Evolutionary conservation across 2,888 invertebrate genomes (phyloP).

Genomic region (Cosmorhoe ocellata): DNA sequence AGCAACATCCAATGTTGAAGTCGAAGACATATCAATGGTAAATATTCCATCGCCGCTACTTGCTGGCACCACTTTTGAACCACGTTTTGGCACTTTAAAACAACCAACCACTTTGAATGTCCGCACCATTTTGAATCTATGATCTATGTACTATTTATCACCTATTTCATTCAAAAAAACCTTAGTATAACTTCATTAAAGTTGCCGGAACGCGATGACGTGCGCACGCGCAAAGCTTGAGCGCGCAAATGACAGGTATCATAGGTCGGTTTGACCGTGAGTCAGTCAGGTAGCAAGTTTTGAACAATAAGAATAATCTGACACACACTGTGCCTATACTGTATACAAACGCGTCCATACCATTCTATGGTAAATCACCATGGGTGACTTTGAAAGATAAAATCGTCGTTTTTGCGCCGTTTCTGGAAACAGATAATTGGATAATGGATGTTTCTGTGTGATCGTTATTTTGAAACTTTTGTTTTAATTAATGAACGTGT

Average conservation of each 20-base stretch:
- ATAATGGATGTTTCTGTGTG: neutral
- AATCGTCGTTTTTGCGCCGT: slow-evolving; percentile 11
- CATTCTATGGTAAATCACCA: slow-evolving; percentile 11
- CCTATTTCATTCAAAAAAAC: slow-evolving; percentile 36
- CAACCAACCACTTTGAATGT: slow-evolving; percentile 64
- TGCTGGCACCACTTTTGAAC: slow-evolving; percentile 64
- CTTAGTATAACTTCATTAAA: no score
- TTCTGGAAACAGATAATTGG: slow-evolving; percentile 11
- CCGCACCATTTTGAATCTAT: slow-evolving; percentile 58
- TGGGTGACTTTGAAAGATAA: slow-evolving; percentile 16
- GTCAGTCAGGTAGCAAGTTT: slow-evolving; percentile 29
- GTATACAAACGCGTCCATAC: neutral
- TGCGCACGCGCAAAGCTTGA: slow-evolving; percentile 48
- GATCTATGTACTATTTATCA: slow-evolving; percentile 30
- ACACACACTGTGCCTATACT: neutral
- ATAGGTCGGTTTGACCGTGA: slow-evolving; percentile 29
- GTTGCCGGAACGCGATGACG: slow-evolving; percentile 42
- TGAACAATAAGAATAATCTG: slow-evolving; percentile 1
- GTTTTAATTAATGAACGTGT: neutral
- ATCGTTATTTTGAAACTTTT: neutral
- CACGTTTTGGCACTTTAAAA: slow-evolving; percentile 63
- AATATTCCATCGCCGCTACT: slow-evolving; percentile 60
- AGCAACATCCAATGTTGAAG: slow-evolving; percentile 67
- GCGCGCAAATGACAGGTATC: slow-evolving; percentile 34
- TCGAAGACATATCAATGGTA: slow-evolving; percentile 68